Evolutionary conservation across 2,888 invertebrate species (phyloP).

Genomic region (Leucania comma): DNA sequence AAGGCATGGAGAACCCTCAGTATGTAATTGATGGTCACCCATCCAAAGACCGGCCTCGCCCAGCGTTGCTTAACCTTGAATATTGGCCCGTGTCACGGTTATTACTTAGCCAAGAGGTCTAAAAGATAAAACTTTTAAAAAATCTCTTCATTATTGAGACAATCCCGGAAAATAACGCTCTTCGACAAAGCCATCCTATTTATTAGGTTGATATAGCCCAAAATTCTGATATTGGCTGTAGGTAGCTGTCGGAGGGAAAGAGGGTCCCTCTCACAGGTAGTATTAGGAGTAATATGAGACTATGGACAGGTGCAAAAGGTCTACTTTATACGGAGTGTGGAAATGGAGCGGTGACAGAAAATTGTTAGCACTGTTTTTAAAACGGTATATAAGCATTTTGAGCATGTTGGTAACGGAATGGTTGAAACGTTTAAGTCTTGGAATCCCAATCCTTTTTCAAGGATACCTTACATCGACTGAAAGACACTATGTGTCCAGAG

Average conservation of each 20-base stretch:
- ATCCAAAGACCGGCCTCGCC: no score
- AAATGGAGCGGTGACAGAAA: not conserved
- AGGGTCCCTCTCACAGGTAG: conserved; percentile 47
- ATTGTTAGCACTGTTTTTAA: no score
- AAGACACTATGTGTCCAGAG: no score
- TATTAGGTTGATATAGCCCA: conserved; percentile 60
- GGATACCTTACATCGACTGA: no score
- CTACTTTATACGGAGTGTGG: not conserved
- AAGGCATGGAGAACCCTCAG: no score
- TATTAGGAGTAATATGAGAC: conserved; percentile 33
- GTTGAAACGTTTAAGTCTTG: no score
- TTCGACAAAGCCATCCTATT: conserved; percentile 57
- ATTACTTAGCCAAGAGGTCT: not conserved
- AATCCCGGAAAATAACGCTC: conserved; percentile 37
- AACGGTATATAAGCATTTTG: no score
- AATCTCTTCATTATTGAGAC: conserved; percentile 39
- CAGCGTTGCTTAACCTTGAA: no score
- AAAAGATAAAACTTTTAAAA: not conserved
- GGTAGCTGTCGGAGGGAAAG: conserved; percentile 52
- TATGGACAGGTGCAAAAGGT: conserved; percentile 44
- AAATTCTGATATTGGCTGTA: conserved; percentile 61
- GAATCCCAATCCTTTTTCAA: no score
- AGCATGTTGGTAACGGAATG: no score
- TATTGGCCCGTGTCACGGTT: no score
- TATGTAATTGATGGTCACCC: no score